phyloP scores from a whole-genome alignment of 2,113 vertebrate species.

The Thomomys bottae region DNA sequence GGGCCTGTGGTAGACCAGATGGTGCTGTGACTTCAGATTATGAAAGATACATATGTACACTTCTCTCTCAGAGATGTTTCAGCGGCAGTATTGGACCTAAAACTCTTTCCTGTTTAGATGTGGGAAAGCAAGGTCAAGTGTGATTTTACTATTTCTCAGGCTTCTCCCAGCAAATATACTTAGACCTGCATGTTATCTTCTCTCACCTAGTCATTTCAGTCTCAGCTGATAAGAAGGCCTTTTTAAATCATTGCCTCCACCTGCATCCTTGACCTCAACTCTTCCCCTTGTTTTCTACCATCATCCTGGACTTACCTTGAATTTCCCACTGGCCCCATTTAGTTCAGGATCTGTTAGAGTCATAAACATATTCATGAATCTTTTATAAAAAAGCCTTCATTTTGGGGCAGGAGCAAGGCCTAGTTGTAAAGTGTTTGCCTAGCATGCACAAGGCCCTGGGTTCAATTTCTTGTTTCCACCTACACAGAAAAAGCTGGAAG shows the following conservation, averaged over 20 bases:
- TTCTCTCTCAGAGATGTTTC: background rate
- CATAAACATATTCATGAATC: background rate
- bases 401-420: too few relatives aligned
- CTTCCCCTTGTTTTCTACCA: background rate
- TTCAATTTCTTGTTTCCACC: too few relatives aligned
- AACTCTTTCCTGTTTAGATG: constrained; percentile 21
- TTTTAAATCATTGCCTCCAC: background rate
- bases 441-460: too few relatives aligned
- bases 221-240: background rate
- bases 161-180: background rate
- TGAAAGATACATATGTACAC: background rate
- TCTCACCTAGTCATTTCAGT: background rate
- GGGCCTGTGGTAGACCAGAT: background rate
- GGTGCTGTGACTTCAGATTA: background rate
- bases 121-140: background rate
- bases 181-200: background rate
- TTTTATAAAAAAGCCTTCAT: background rate
- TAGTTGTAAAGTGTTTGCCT: too few relatives aligned
- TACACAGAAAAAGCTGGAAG: too few relatives aligned
- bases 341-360: background rate
- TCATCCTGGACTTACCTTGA: background rate
- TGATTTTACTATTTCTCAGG: background rate
- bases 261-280: background rate
- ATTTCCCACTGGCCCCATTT: background rate
- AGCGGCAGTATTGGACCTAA: background rate